Evolutionary conservation across 2,888 invertebrate genomes (phyloP).

Genomic region (Reticulitermes lucifugus): DNA sequence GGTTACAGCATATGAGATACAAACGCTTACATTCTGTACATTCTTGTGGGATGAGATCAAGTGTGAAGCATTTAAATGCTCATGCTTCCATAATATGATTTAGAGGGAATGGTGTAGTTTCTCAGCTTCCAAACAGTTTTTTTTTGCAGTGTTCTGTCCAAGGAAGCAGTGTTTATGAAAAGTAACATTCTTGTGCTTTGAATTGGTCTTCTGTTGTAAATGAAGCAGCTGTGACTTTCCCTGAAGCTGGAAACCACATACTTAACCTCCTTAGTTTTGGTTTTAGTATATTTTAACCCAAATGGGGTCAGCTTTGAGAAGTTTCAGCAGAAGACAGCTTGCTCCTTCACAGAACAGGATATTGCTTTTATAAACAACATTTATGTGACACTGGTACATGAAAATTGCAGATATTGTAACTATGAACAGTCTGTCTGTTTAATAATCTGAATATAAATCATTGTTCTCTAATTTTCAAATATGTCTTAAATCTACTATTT

Average conservation of each 20-base stretch:
- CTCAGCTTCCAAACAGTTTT: not conserved
- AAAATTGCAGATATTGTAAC: not conserved
- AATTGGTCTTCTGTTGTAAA: not conserved
- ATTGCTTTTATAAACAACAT: not conserved
- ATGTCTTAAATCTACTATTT: not conserved
- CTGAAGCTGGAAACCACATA: not conserved
- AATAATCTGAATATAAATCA: not conserved
- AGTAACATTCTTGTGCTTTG: slow-evolving; percentile 1
- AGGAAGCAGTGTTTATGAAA: not conserved
- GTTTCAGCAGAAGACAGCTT: not conserved
- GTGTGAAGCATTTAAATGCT: not conserved
- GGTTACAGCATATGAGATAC: not conserved
- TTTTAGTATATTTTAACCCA: not conserved
- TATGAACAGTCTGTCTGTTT: not conserved
- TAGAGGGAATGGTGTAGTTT: not conserved
- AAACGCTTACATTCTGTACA: too few species aligned
- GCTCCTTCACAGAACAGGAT: not conserved
- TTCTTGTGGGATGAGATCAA: not conserved
- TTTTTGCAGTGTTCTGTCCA: not conserved
- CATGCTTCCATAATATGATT: not conserved
- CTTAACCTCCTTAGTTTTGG: not conserved
- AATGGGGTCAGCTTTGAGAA: not conserved
- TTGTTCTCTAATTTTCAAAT: not conserved
- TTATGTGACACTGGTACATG: not conserved
- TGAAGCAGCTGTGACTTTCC: not conserved